A percentile compares a stretch with the other conserved stretches of the same genome.
These are phyloP conservation scores for Coendou prehensilis DNA, from an alignment of 2,797 vertebrate species.

Conservation along the genomic window DNA sequence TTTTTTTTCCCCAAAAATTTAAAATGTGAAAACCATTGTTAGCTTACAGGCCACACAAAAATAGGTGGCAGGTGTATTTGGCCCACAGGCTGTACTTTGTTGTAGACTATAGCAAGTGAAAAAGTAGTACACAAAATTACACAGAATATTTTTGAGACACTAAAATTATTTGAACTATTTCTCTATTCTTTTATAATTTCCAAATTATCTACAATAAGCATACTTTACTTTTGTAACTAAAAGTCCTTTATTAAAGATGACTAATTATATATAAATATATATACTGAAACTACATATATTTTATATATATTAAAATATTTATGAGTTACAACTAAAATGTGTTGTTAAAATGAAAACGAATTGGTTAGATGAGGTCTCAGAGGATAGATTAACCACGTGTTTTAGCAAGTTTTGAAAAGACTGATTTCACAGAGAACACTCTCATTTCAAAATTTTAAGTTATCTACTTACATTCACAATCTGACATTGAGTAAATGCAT, in stretches of 20 bases:
- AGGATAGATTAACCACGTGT: slow-evolving; percentile 47
- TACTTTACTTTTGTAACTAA: slow-evolving; percentile 54
- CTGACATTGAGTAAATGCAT: slow-evolving; percentile 1
- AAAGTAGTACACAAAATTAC: neutral
- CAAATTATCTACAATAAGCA: slow-evolving; percentile 53
- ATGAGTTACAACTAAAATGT: slow-evolving; percentile 63
- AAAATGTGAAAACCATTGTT: slow-evolving; percentile 43
- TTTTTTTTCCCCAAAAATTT: slow-evolving; percentile 26
- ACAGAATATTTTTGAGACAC: neutral
- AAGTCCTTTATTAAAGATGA: slow-evolving; percentile 40
- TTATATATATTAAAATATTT: neutral
- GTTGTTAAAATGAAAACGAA: slow-evolving; percentile 70
- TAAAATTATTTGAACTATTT: neutral
- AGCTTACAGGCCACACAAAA: neutral
- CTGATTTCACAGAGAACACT: slow-evolving; percentile 53
- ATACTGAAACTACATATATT: slow-evolving; percentile 19
- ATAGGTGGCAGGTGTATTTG: neutral
- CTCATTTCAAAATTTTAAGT: slow-evolving; percentile 25
- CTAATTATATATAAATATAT: neutral
- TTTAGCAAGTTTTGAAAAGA: slow-evolving; percentile 57
- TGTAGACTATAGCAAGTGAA: neutral
- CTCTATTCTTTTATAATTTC: slow-evolving; percentile 37
- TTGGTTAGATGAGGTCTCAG: slow-evolving; percentile 59
- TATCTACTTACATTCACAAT: slow-evolving; percentile 15
- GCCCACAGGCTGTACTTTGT: neutral